phyloP scores from a whole-genome alignment of 2,113 vertebrate species.

The Periophthalmodon schlosseri region DNA sequence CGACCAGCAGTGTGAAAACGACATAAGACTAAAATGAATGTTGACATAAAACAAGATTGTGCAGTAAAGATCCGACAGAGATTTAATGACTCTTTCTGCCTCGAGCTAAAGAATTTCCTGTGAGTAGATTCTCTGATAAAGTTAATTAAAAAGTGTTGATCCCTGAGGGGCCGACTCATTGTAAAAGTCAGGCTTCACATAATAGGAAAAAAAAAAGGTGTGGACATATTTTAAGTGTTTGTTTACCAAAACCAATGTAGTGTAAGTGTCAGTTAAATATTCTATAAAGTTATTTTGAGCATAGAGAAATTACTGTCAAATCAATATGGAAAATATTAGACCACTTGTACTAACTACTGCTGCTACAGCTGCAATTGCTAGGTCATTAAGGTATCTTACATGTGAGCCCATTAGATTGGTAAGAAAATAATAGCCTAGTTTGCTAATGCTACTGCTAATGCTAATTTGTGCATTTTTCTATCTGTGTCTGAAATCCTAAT shows the following conservation, averaged over 20 bases:
- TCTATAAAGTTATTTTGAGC: too few species aligned
- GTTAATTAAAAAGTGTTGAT: conserved; percentile 64
- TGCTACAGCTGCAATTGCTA: not conserved
- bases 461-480: too few species aligned
- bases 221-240: not conserved
- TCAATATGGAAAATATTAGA: not conserved
- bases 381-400: not conserved
- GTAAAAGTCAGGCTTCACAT: conserved; percentile 24
- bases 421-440: too few species aligned
- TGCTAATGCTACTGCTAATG: too few species aligned
- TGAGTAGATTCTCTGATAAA: conserved; percentile 29
- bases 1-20: too few species aligned
- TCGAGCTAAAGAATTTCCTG: conserved; percentile 36
- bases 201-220: not conserved
- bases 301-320: too few species aligned
- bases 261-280: not conserved
- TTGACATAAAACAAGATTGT: conserved; percentile 17
- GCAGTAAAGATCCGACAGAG: conserved; percentile 33
- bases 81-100: conserved; percentile 40
- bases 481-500: too few species aligned
- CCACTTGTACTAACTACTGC: not conserved
- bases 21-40: not conserved
- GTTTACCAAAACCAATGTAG: not conserved
- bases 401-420: too few species aligned
- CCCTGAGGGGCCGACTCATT: conserved; percentile 41